Conservation (phyloP, 2,113 vertebrate species). For the Nycticebus coucang region DNA sequence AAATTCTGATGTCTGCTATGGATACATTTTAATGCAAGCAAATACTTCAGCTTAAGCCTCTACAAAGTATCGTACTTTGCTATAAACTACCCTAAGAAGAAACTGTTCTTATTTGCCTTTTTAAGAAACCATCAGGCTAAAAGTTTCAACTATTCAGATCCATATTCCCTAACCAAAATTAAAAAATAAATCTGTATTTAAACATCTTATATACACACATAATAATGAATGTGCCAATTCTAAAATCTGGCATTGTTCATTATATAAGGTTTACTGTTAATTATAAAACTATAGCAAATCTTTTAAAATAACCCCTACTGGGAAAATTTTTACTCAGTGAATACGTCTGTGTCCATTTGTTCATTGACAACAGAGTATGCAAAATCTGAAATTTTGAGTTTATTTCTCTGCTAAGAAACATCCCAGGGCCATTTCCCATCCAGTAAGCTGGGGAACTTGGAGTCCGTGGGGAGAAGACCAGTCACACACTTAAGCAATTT, state of each 20-base stretch:
- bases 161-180: neutral
- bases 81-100: neutral
- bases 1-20: neutral
- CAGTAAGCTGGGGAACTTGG: neutral
- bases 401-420: neutral
- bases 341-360: neutral
- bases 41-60: neutral
- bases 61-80: neutral
- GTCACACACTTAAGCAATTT: neutral
- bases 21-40: neutral
- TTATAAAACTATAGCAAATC: neutral
- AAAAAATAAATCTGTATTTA: neutral
- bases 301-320: neutral
- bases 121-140: neutral
- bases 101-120: neutral
- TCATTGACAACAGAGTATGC: neutral
- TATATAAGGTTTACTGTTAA: neutral
- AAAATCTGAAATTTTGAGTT: neutral
- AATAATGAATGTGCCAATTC: neutral
- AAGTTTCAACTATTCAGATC: neutral
- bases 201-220: neutral
- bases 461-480: neutral
- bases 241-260: neutral
- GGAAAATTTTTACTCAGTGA: constrained; percentile 24
- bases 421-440: neutral